Percentiles rank a stretch among this genome's conserved stretches.
phyloP scores from a whole-genome alignment of 2,888 invertebrate genomes.

The Mystacides longicornis region DNA sequence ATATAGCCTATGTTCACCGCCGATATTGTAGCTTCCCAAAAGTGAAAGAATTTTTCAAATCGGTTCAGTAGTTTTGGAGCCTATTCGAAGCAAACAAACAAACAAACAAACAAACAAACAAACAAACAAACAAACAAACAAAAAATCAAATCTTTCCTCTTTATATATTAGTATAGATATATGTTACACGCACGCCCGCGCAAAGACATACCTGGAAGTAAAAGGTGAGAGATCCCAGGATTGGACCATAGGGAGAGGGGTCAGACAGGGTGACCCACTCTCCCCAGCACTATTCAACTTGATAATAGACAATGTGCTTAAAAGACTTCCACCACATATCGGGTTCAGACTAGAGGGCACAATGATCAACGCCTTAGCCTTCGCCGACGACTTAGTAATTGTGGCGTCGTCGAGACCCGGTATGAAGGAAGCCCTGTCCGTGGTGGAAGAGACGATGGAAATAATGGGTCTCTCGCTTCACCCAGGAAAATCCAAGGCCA shows the following conservation, averaged over 20 bases:
- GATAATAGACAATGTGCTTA: neutral
- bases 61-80: too few species aligned
- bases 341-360: neutral
- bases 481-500: neutral
- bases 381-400: slow-evolving; percentile 2
- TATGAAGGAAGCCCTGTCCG: neutral
- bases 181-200: slow-evolving; percentile 30
- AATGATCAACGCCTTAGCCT: neutral
- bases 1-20: too few species aligned
- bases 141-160: too few species aligned
- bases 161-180: too few species aligned
- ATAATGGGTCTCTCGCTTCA: neutral
- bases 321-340: neutral
- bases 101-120: too few species aligned
- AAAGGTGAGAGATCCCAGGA: slow-evolving; percentile 25
- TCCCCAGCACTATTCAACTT: slow-evolving; percentile 34
- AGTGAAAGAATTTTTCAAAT: too few species aligned
- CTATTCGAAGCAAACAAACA: too few species aligned
- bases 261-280: slow-evolving; percentile 36
- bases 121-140: too few species aligned
- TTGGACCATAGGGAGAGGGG: slow-evolving; percentile 31
- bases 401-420: neutral
- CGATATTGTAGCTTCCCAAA: too few species aligned
- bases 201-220: slow-evolving; percentile 29
- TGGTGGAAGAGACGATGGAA: neutral